These are phyloP conservation scores for Neodon shergylaensis DNA, from an alignment of 2,113 vertebrate genomes.

Conservation along the genomic window DNA sequence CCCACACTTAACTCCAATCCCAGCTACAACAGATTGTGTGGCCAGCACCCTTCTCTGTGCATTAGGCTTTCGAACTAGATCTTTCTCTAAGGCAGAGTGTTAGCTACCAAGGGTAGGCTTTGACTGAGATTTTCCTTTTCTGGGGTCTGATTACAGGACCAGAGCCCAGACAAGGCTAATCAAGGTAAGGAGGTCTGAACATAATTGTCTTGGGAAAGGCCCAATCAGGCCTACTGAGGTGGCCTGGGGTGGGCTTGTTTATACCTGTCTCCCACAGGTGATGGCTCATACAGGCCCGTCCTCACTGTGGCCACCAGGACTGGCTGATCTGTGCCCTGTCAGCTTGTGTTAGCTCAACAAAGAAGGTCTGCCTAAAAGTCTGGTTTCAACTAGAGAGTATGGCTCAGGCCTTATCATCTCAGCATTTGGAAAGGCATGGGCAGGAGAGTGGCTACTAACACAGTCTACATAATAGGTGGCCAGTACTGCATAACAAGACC, in stretches of 20 bases:
- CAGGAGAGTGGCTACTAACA: not conserved
- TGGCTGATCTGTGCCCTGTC: not conserved
- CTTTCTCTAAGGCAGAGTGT: not conserved
- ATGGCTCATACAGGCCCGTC: not conserved
- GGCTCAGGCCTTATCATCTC: not conserved
- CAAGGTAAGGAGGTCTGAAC: not conserved
- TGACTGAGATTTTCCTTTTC: not conserved
- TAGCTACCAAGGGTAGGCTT: not conserved
- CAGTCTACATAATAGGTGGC: not conserved
- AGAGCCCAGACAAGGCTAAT: not conserved
- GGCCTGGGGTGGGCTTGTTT: too few relatives aligned
- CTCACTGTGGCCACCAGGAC: not conserved
- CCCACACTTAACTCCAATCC: not conserved
- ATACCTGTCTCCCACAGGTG: not conserved
- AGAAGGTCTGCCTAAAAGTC: not conserved
- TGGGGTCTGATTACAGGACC: not conserved
- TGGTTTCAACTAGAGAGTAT: not conserved
- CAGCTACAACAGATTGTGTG: not conserved
- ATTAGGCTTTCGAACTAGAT: not conserved
- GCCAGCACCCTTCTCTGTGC: not conserved
- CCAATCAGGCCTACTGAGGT: not conserved
- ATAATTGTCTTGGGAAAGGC: not conserved
- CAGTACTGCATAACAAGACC: not conserved
- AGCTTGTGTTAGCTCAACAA: not conserved
- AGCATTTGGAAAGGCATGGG: not conserved